phyloP scores from a whole-genome alignment of 2,888 invertebrate species.

The Drosophila melanosoma region DNA sequence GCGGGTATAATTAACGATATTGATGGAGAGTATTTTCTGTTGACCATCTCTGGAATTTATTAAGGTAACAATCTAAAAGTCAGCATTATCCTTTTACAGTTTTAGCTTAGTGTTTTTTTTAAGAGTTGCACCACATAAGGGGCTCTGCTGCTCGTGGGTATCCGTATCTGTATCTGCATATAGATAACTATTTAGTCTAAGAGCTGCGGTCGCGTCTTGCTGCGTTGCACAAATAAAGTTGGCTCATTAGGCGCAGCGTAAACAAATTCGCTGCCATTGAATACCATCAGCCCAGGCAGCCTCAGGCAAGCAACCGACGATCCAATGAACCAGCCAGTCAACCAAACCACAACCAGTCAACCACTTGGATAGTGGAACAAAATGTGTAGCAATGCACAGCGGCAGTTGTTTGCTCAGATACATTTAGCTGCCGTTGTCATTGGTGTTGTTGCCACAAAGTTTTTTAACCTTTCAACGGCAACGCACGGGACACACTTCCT shows the following conservation, averaged over 20 bases:
- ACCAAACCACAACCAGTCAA: conserved; percentile 32
- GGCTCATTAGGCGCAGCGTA: conserved; percentile 75
- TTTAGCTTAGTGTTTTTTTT: not conserved
- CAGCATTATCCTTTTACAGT: not conserved
- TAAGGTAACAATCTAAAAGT: not conserved
- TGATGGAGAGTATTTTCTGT: not conserved
- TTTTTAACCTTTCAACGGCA: conserved; percentile 68
- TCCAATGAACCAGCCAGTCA: conserved; percentile 25
- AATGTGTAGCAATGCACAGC: conserved; percentile 63
- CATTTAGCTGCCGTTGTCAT: conserved; percentile 66
- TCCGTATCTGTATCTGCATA: conserved; percentile 28
- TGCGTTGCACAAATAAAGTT: conserved; percentile 64
- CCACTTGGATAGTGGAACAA: conserved; percentile 45
- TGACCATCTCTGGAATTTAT: not conserved
- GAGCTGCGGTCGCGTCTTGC: conserved; percentile 55
- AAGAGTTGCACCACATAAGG: not conserved
- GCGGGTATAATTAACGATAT: not conserved
- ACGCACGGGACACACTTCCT: conserved; percentile 36
- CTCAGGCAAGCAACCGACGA: conserved; percentile 33
- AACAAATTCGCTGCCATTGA: conserved; percentile 66
- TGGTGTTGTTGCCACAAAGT: conserved; percentile 60
- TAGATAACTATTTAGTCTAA: conserved; percentile 12
- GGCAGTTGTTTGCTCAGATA: conserved; percentile 73
- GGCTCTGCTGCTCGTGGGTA: not conserved
- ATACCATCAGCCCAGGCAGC: conserved; percentile 28